Evolutionary conservation across 2,888 invertebrate genomes (phyloP).

Genomic region (Lathronympha strigana): DNA sequence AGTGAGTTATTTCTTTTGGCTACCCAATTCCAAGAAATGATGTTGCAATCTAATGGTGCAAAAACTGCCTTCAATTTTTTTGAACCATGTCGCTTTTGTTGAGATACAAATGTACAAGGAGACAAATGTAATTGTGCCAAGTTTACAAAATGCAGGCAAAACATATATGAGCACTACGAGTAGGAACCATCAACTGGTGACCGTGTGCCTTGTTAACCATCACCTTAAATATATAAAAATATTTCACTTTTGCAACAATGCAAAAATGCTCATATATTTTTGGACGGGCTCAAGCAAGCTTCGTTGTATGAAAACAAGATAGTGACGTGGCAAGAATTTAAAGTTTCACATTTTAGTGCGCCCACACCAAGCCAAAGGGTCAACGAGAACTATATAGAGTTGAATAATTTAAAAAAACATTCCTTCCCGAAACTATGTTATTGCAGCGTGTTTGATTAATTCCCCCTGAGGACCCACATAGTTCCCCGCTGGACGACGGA

Average conservation of each 20-base stretch:
- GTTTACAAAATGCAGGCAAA: constrained; percentile 19
- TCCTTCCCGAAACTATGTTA: too few species aligned
- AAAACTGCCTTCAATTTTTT: too few species aligned
- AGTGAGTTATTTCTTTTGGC: too few species aligned
- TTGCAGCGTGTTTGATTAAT: too few species aligned
- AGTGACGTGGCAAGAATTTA: background rate
- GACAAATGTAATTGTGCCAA: constrained; percentile 20
- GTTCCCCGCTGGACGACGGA: too few species aligned
- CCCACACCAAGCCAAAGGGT: background rate
- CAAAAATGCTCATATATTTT: constrained; percentile 28
- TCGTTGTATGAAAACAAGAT: constrained; percentile 32
- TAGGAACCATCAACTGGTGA: constrained; percentile 36
- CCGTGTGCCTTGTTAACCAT: constrained; percentile 3
- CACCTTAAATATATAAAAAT: constrained; percentile 19
- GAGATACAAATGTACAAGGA: background rate
- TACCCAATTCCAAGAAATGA: too few species aligned
- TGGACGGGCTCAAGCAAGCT: constrained; percentile 36
- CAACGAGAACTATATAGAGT: too few species aligned
- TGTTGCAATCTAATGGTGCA: too few species aligned
- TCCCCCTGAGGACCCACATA: too few species aligned
- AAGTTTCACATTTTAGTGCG: background rate
- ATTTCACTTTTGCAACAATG: constrained; percentile 21
- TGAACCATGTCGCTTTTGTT: background rate
- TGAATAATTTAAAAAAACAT: too few species aligned
- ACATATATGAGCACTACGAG: constrained; percentile 27